These are phyloP conservation scores for Atractosteus spatula DNA, from an alignment of 2,113 vertebrate genomes.

Conservation along the genomic window DNA sequence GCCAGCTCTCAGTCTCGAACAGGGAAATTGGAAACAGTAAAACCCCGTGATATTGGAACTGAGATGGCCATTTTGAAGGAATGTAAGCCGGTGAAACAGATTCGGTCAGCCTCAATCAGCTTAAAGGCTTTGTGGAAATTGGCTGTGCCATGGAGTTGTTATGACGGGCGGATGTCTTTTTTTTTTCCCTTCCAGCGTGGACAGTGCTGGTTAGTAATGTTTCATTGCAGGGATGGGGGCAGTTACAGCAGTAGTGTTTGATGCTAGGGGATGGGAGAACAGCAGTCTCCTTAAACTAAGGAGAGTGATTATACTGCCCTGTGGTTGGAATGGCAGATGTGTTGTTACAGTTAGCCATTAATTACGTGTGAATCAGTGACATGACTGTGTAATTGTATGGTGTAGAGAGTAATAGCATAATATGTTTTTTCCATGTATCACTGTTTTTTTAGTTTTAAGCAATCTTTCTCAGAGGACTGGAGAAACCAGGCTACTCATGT, in stretches of 20 bases:
- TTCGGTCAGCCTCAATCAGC: slow-evolving; percentile 76
- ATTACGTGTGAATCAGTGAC: too few relatives aligned
- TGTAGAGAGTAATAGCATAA: too few relatives aligned
- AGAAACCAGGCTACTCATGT: too few relatives aligned
- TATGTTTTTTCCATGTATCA: too few relatives aligned
- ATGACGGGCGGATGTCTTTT: slow-evolving; percentile 48
- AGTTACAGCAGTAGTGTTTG: not conserved
- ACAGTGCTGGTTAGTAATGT: slow-evolving; percentile 31
- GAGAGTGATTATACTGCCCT: too few relatives aligned
- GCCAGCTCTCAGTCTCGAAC: slow-evolving; percentile 68
- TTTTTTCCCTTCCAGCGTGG: slow-evolving; percentile 31
- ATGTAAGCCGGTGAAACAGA: slow-evolving; percentile 77
- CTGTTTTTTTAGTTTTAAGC: too few relatives aligned
- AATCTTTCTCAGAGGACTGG: too few relatives aligned
- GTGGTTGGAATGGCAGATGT: too few relatives aligned
- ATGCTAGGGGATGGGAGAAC: not conserved
- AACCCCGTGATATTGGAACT: slow-evolving; percentile 75
- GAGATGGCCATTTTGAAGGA: slow-evolving; percentile 79
- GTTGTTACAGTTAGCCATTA: too few relatives aligned
- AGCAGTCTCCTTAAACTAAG: too few relatives aligned
- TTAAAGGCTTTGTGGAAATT: slow-evolving; percentile 77
- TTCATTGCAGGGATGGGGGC: not conserved
- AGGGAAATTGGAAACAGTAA: slow-evolving; percentile 72
- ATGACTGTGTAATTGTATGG: too few relatives aligned
- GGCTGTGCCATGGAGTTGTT: slow-evolving; percentile 58